A percentile compares a stretch with the other conserved stretches of the same genome.
These are phyloP conservation scores for Caenorhabditis imperialis DNA, from an alignment of 2,888 invertebrate genomes.

Conservation along the genomic window DNA sequence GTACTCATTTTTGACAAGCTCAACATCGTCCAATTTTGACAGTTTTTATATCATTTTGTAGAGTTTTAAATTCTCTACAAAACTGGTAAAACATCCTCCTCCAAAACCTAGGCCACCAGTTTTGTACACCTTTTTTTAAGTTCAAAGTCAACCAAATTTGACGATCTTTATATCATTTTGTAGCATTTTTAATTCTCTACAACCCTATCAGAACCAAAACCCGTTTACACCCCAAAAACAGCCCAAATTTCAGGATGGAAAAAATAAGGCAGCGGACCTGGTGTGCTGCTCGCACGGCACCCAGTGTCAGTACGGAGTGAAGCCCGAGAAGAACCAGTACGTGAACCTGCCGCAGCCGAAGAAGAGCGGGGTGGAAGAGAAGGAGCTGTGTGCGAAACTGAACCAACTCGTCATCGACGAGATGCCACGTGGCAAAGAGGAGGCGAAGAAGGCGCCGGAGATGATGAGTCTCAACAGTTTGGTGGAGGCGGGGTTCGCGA, in stretches of 20 bases:
- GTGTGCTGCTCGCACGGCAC: constrained; percentile 43
- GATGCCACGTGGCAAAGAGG: constrained; percentile 1
- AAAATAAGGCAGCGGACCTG: constrained; percentile 3
- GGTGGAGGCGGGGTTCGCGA: not conserved
- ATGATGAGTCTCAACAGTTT: constrained; percentile 24
- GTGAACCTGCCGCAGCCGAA: constrained; percentile 36
- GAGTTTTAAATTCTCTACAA: no score
- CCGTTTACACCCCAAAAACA: not conserved
- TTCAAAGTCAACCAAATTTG: no score
- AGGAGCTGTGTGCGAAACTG: constrained; percentile 28
- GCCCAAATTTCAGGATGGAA: constrained; percentile 19
- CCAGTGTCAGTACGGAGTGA: constrained; percentile 6
- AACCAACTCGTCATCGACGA: constrained; percentile 4
- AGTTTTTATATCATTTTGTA: no score
- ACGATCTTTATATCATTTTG: no score
- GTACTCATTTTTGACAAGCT: not conserved
- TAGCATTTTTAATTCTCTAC: no score
- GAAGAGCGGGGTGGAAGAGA: no score
- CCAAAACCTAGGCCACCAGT: no score
- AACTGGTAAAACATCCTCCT: no score
- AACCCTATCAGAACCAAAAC: not conserved
- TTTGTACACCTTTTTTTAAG: not conserved
- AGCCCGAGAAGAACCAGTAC: constrained; percentile 40
- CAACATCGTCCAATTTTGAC: no score
- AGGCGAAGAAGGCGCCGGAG: constrained; percentile 15